Evolutionary conservation across 2,888 invertebrate species (phyloP).

Genomic region (Minunthozetes semirufus): DNA sequence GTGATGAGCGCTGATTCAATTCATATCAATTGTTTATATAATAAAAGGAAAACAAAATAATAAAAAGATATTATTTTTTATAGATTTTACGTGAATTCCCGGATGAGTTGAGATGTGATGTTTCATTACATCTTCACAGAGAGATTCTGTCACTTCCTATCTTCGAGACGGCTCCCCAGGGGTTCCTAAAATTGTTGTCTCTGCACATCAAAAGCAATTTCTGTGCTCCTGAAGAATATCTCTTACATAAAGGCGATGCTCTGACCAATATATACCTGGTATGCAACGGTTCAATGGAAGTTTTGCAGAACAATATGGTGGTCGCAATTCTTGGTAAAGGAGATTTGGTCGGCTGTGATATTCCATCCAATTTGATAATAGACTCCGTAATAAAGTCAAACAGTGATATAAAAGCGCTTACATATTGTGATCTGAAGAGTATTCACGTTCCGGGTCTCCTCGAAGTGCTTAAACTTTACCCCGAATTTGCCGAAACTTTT

Average conservation of each 20-base stretch:
- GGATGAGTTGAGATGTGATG: slow-evolving; percentile 87
- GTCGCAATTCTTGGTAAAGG: slow-evolving; percentile 97
- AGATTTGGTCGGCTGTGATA: slow-evolving; percentile 87
- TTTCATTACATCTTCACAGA: slow-evolving; percentile 88
- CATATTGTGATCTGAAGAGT: slow-evolving; percentile 92
- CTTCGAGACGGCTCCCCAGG: slow-evolving; percentile 88
- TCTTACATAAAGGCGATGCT: slow-evolving; percentile 89
- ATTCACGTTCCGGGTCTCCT: slow-evolving; percentile 82
- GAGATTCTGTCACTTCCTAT: slow-evolving; percentile 89
- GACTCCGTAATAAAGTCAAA: slow-evolving; percentile 77
- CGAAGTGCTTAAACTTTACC: slow-evolving; percentile 79
- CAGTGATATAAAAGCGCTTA: slow-evolving; percentile 88
- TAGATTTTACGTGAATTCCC: slow-evolving; percentile 93
- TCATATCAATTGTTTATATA: no score
- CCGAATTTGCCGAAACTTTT: slow-evolving; percentile 90
- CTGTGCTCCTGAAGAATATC: slow-evolving; percentile 90
- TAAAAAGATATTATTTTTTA: slow-evolving; percentile 43
- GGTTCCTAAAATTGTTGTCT: slow-evolving; percentile 83
- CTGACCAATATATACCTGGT: slow-evolving; percentile 88
- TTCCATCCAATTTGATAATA: slow-evolving; percentile 60
- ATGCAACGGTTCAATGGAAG: slow-evolving; percentile 95
- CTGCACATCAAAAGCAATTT: slow-evolving; percentile 88
- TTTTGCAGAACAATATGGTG: slow-evolving; percentile 91
- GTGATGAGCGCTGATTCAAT: no score
- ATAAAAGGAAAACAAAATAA: neutral